Conservation (phyloP, 2,113 vertebrate species). For the Crotalus horridus region DNA sequence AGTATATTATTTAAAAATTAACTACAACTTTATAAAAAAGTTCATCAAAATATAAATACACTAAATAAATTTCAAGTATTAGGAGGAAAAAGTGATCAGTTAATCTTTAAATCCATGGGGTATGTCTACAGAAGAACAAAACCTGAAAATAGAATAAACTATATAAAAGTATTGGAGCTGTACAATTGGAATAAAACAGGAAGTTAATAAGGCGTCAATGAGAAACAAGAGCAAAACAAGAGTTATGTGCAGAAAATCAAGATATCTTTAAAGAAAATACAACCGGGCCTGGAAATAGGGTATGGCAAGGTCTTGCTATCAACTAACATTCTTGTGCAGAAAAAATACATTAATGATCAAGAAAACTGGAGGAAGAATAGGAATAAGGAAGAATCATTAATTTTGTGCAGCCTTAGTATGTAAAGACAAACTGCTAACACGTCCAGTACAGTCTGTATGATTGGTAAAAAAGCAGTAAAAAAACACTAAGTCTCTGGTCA, state of each 20-base stretch:
- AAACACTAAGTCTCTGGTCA: background rate
- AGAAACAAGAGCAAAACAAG: background rate
- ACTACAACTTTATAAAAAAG: background rate
- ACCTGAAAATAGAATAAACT: background rate
- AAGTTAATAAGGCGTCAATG: background rate
- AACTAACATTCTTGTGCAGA: background rate
- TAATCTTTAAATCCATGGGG: background rate
- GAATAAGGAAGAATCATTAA: background rate
- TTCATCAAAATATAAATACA: background rate
- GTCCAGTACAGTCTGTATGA: background rate
- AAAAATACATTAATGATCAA: background rate
- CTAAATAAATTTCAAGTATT: background rate
- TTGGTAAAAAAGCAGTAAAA: background rate
- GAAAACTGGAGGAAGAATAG: background rate
- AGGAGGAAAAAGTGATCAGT: background rate
- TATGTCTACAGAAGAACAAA: background rate
- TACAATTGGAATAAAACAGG: background rate
- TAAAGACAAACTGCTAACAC: background rate
- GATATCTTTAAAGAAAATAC: background rate
- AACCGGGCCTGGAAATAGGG: background rate
- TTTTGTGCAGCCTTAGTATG: background rate
- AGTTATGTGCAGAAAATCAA: background rate
- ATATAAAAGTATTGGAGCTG: background rate
- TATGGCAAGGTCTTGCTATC: background rate
- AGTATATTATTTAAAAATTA: background rate